phyloP scores from a whole-genome alignment of 2,797 vertebrate genomes.

The Tinamus major region DNA sequence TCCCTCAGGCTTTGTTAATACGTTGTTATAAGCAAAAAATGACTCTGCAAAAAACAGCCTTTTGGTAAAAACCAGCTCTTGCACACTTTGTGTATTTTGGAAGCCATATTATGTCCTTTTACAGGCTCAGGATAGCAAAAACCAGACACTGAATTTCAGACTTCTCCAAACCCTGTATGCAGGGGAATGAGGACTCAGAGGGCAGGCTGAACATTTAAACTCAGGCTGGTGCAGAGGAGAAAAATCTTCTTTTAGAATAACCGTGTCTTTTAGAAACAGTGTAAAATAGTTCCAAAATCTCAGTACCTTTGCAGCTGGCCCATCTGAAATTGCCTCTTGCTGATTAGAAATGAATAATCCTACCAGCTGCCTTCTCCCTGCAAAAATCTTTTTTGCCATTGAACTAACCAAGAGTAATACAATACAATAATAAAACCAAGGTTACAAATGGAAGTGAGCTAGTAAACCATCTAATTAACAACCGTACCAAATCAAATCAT shows the following conservation, averaged over 20 bases:
- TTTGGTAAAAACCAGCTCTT: slow-evolving; percentile 57
- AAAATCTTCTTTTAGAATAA: slow-evolving; percentile 8
- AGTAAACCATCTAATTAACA: neutral
- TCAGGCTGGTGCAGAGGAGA: neutral
- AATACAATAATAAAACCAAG: neutral
- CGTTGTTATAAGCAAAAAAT: slow-evolving; percentile 59
- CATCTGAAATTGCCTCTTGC: neutral
- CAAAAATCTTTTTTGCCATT: neutral
- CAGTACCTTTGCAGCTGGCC: neutral
- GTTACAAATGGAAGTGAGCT: slow-evolving; percentile 1
- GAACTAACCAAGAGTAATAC: neutral
- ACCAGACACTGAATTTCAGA: slow-evolving; percentile 15
- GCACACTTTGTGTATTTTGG: slow-evolving; percentile 58
- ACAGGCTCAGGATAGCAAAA: slow-evolving; percentile 45
- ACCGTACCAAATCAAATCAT: neutral
- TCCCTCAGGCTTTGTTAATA: slow-evolving; percentile 50
- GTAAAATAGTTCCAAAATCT: neutral
- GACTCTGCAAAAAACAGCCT: slow-evolving; percentile 62
- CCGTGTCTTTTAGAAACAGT: neutral
- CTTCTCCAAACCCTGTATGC: slow-evolving; percentile 36
- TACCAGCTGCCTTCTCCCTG: neutral
- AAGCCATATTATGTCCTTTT: slow-evolving; percentile 48
- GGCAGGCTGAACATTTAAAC: slow-evolving; percentile 14
- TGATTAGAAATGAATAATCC: neutral
- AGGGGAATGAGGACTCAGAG: neutral